Evolutionary conservation across 2,888 invertebrate genomes (phyloP), one percentile per base, ranked within the genome.

Genomic region (Caenorhabditis sp.): DNA sequence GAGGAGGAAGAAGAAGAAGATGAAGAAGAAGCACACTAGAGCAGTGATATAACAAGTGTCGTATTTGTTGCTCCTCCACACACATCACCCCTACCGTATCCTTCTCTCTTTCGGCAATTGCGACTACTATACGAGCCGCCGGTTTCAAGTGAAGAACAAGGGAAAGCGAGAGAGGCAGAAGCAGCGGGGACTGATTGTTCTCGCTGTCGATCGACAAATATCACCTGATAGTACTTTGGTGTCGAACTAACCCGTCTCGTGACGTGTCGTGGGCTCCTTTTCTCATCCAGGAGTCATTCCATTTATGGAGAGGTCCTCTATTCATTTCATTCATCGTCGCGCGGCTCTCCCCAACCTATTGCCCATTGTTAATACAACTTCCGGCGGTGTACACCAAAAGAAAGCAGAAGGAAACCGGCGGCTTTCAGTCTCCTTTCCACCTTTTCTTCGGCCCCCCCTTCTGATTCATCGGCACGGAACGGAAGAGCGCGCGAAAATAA

Each of bases 21-120:
- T n/a, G n/a, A n/a, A 52, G 35, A 58, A 13, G 56, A 43, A 50
- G 58, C 66, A 27, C 66, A 66, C 56, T 58, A 58, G 65, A 53
- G 65, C 61, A 61, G 58, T 72, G 72, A 72, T 72, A 72, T 72
- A 72, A 72, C 72, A 72, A 72, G 72, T 72, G 72, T 72, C 55
- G 72, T 62, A 62, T 62, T 72, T 72, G 63, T 58, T 58, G 72
- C 63, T 63, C 62, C 35, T 48, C n/a, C 37, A 26, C 35, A 32
- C 53, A 37, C 6, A 30, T 41, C n/a, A n/a, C 30, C 15, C 9
- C 58, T 72, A 72, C 72, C 72, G 72, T 72, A 72, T 72, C 72
- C 63, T 58, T 68, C 59, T 68, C 68, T 59, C 63, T 72, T 72
- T 72, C 72, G 72, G 71, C 71, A 62, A 72, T 62, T 61, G 61